phyloP scores from a whole-genome alignment of 2,888 invertebrate species.

The Tiliacea aurago region DNA sequence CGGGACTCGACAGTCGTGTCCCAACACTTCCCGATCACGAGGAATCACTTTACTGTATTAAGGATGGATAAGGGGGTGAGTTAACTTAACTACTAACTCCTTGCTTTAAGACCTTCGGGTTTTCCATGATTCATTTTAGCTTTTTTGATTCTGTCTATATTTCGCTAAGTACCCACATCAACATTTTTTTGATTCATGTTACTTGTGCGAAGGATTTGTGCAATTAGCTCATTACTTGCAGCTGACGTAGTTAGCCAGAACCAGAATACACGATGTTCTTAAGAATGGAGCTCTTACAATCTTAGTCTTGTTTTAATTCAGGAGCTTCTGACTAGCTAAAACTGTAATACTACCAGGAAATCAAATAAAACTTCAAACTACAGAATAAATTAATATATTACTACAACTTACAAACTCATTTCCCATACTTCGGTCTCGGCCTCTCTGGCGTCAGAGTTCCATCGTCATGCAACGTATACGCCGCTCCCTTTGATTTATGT shows the following conservation, averaged over 20 bases:
- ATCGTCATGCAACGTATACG: conserved; percentile 85
- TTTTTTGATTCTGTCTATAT: neutral
- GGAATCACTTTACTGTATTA: conserved; percentile 93
- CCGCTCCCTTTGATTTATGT: conserved; percentile 83
- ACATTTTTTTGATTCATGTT: neutral
- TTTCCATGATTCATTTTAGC: neutral
- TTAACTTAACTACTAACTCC: conserved; percentile 34
- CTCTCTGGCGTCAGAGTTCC: conserved; percentile 82
- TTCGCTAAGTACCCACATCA: no score
- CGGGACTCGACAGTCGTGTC: conserved; percentile 94
- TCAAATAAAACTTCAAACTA: conserved; percentile 38
- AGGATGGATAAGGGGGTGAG: conserved; percentile 96
- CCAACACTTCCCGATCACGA: conserved; percentile 94
- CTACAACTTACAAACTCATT: conserved; percentile 31
- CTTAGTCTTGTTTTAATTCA: neutral
- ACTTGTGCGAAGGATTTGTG: neutral
- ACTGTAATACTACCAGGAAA: neutral
- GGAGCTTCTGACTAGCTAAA: neutral
- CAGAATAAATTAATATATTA: conserved; percentile 60
- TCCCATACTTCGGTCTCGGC: conserved; percentile 73
- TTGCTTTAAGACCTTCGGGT: neutral
- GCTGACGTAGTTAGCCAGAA: neutral
- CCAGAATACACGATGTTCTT: neutral
- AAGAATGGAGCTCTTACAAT: neutral
- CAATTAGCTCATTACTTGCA: neutral